A percentile compares a stretch with the other conserved stretches of the same genome.
Evolutionary conservation across 2,888 invertebrate species (phyloP).

Genomic region (Gymnoscelis rufifasciata): DNA sequence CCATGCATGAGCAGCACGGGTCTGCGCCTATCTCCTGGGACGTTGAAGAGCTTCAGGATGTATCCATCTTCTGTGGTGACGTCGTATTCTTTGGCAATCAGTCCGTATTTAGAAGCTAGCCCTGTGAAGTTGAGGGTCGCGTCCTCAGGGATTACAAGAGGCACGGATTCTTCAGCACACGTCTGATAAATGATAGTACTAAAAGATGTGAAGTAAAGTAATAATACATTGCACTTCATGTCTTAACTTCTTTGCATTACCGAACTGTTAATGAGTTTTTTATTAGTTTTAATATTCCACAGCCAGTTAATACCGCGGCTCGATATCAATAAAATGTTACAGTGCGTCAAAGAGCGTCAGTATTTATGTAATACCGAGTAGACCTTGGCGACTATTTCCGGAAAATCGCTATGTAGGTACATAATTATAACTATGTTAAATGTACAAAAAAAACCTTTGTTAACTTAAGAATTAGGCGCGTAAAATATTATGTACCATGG

Average conservation of each 20-base stretch:
- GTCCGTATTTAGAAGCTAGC: conserved; percentile 27
- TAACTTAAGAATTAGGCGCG: too few species aligned
- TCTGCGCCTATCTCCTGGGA: conserved; percentile 30
- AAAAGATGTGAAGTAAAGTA: conserved; percentile 1
- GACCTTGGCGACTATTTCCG: conserved; percentile 2
- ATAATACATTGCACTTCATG: conserved; percentile 6
- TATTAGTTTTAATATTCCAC: not conserved
- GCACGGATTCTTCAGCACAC: not conserved
- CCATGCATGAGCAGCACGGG: conserved; percentile 47
- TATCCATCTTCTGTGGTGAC: conserved; percentile 45
- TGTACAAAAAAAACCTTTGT: too few species aligned
- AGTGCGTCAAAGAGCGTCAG: not conserved
- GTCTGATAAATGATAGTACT: not conserved
- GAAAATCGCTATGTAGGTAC: conserved; percentile 1
- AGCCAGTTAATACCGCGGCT: not conserved
- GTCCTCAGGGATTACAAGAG: conserved; percentile 15
- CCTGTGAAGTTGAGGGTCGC: conserved; percentile 27
- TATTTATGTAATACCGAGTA: conserved; percentile 4
- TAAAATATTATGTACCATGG: too few species aligned
- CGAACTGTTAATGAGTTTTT: not conserved
- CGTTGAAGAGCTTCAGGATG: conserved; percentile 36
- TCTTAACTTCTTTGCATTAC: not conserved
- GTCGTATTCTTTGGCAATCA: conserved; percentile 29
- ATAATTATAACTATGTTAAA: not conserved
- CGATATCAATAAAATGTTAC: conserved; percentile 5